Evolutionary conservation across 2,888 invertebrate genomes (phyloP).

Genomic region (Actias luna): DNA sequence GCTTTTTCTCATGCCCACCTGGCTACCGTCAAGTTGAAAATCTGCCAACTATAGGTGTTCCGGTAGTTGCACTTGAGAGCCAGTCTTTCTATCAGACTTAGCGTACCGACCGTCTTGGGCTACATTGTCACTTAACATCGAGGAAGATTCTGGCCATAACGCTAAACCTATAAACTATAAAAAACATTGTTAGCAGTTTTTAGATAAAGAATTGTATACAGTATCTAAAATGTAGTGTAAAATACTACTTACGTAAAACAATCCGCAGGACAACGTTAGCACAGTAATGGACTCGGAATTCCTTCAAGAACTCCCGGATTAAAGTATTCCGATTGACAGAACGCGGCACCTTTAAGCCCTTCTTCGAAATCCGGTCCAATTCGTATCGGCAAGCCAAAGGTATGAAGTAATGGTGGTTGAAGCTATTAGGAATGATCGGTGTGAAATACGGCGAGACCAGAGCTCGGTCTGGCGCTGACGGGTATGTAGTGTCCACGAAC

Average conservation of each 20-base stretch:
- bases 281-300: background rate
- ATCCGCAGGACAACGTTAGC: background rate
- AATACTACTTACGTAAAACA: slow-evolving; percentile 6
- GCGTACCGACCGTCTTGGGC: too few relatives aligned
- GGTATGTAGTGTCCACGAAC: background rate
- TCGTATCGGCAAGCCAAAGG: background rate
- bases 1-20: too few relatives aligned
- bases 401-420: background rate
- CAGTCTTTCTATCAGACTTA: too few relatives aligned
- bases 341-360: background rate
- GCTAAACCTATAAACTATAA: background rate
- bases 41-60: too few relatives aligned
- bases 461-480: background rate
- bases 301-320: background rate
- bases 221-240: background rate
- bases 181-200: background rate
- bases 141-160: too few relatives aligned
- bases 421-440: background rate
- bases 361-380: background rate
- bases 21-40: too few relatives aligned
- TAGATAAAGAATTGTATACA: too few relatives aligned
- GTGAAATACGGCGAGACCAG: background rate
- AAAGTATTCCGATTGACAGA: background rate
- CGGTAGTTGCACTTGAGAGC: too few relatives aligned
- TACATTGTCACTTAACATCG: too few relatives aligned